phyloP scores from a whole-genome alignment of 2,797 vertebrate genomes.

The Kryptolebias ocellatus region DNA sequence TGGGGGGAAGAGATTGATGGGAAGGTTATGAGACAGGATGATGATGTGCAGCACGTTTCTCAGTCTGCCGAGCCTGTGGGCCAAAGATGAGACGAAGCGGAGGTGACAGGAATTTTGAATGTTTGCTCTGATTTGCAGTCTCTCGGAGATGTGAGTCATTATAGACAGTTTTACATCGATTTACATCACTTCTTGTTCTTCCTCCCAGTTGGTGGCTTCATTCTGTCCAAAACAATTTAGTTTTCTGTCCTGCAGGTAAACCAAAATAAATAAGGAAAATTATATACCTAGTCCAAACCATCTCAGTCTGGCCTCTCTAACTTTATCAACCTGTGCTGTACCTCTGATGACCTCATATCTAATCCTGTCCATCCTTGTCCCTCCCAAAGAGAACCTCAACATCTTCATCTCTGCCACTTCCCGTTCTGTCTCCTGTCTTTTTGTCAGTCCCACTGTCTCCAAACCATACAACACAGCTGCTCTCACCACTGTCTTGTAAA shows the following conservation, averaged over 20 bases:
- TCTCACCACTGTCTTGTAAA: too few relatives aligned
- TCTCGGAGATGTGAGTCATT: constrained; percentile 4
- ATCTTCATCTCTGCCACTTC: too few relatives aligned
- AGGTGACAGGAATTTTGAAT: constrained; percentile 17
- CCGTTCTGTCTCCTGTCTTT: too few relatives aligned
- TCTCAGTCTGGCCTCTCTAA: too few relatives aligned
- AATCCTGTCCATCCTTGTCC: too few relatives aligned
- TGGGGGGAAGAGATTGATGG: constrained; percentile 26
- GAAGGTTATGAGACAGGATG: constrained; percentile 40
- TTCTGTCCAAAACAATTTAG: neutral
- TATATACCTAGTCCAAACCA: too few relatives aligned
- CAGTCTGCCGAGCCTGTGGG: constrained; percentile 23
- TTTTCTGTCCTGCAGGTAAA: constrained; percentile 2
- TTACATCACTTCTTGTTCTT: constrained; percentile 7
- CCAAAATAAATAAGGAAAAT: too few relatives aligned
- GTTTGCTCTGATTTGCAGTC: neutral
- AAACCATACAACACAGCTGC: too few relatives aligned
- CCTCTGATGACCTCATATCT: too few relatives aligned
- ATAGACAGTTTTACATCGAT: constrained; percentile 1
- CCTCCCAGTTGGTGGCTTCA: neutral
- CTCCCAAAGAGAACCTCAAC: too few relatives aligned
- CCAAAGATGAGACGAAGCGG: constrained; percentile 20
- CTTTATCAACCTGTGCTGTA: too few relatives aligned
- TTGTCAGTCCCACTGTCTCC: too few relatives aligned
- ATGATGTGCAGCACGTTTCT: constrained; percentile 23